Evolutionary conservation across 2,797 vertebrate species (phyloP), one percentile per base, ranked within the genome.

Genomic region (Poeciliopsis gracilis): DNA sequence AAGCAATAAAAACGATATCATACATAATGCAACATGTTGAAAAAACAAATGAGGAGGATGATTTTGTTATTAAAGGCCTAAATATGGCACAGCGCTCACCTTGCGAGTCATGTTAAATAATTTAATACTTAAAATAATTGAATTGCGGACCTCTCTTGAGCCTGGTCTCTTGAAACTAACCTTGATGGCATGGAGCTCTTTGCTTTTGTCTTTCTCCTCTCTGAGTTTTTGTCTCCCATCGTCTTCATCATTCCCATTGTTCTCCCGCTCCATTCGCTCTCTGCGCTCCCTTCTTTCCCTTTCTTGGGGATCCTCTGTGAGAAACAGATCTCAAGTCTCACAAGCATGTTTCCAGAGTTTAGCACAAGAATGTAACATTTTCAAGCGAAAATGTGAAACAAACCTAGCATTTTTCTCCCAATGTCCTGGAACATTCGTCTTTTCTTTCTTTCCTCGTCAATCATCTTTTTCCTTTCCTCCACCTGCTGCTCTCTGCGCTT

Each of bases 171-270:
- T 6, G 0, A 69, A 10, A 77, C 81, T 30, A 36, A 97, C 98
- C 96, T 99, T 99, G 91, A 99, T 99, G 80, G 98, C 98, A 0
- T 97, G 96, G 0, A 99, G 96, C 80, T 99, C 98, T 94, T 99
- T 99, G 93, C 96, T 95, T 90, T 99, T 99, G 84, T 99, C 98
- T 59, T 99, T 99, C 90, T 99, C 98, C 89, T 99, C 98, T 13
- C 98, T 95, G 85, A 99, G 97, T 88, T 99, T 99, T 88, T 97
- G 97, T 74, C 98, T 93, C 57, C 97, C 98, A 57, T 99, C 98
- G 47, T 99, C 98, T 0, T 98, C 98, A 87, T 98, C 97, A 0
- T 97, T 98, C 36, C 97, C 97, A 0, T 99, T 99, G 90, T 95
- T 99, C 84, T 99, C 98, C 51, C 98, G 94, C 76, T 99, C 98